Evolutionary conservation across 1,140 invertebrate species (phyloP).

Genomic region (Ceratina calcarata): DNA sequence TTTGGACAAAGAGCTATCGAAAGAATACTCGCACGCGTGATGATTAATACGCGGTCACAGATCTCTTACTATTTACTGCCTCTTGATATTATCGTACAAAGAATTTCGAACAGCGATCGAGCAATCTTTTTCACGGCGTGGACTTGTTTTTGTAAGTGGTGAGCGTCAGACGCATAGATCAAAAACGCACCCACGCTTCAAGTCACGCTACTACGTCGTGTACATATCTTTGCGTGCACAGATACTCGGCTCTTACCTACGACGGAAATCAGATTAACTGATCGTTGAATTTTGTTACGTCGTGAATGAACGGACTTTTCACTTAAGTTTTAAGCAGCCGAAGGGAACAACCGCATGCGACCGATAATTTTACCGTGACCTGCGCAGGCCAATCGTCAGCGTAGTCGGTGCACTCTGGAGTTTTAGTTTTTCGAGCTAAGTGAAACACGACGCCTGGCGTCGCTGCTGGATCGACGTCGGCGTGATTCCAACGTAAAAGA

Average conservation of each 20-base stretch:
- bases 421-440: slow-evolving; percentile 14
- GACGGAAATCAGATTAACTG: slow-evolving; percentile 26
- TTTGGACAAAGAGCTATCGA: neutral
- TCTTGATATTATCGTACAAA: neutral
- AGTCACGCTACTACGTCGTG: neutral
- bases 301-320: neutral
- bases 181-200: neutral
- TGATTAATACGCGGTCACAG: neutral
- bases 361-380: neutral
- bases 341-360: slow-evolving; percentile 1
- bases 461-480: slow-evolving; percentile 32
- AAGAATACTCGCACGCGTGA: neutral
- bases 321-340: neutral
- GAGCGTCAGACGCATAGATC: neutral
- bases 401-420: neutral
- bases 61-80: neutral
- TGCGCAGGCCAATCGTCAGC: slow-evolving; percentile 7
- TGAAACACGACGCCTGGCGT: slow-evolving; percentile 31
- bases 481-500: slow-evolving; percentile 14
- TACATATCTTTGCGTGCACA: no score
- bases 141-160: slow-evolving; percentile 17
- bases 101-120: neutral
- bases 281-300: neutral
- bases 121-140: neutral
- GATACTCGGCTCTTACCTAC: slow-evolving; percentile 9